Base-by-base conservation (phyloP, 2,797 vertebrate species). In the Pipistrellus pipistrellus region DNA sequence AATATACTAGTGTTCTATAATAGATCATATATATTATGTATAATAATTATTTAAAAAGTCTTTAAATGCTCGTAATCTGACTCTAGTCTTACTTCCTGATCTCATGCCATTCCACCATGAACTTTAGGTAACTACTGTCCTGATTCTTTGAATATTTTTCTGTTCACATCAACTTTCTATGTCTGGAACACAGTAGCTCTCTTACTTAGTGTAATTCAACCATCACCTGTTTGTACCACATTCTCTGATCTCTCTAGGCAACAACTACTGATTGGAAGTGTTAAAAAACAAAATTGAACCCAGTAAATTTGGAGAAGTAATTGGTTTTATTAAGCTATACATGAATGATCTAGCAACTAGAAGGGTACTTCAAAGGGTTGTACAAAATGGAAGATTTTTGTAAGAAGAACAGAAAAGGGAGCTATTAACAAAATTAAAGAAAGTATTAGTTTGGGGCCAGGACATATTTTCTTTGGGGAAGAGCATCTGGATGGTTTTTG, bases 51-150 rank as follows among this genome's bases (percentile, higher is more conserved):
- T 91, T 68, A n/a, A 30, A 46, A 84, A 41, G 57, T 6, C 9
- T 71, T 51, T 41, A 17, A 48, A 72, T 77, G 3, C 6, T 62
- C 15, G 30, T 57, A 53, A 38, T 69, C 71, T 82, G 18, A 17
- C 23, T 90, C 21, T 30, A 71, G 35, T 18, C 9, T 87, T 73
- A 83, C 11, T 94, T 96, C 30, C 73, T 62, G 20, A 84, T 87
- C 68, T 27, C 30, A 75, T 35, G 53, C 2, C 35, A 78, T 80
- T 85, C 27, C 27, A 55, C 18, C 5, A 21, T 41, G 18, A 17
- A 69, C 30, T 23, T 55, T 41, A 41, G 20, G 32, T 18, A 77
- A 77, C 15, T 69, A 4, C 14, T n/a, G 1, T 57, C 38, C 1
- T 64, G 44, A 85, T n/a, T 2, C 11, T 14, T 9, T 69, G 44